Percentiles rank a stretch among this genome's conserved stretches.
Conservation (phyloP, 2,888 invertebrate genomes). For the Hydroisotoma schaefferi region DNA sequence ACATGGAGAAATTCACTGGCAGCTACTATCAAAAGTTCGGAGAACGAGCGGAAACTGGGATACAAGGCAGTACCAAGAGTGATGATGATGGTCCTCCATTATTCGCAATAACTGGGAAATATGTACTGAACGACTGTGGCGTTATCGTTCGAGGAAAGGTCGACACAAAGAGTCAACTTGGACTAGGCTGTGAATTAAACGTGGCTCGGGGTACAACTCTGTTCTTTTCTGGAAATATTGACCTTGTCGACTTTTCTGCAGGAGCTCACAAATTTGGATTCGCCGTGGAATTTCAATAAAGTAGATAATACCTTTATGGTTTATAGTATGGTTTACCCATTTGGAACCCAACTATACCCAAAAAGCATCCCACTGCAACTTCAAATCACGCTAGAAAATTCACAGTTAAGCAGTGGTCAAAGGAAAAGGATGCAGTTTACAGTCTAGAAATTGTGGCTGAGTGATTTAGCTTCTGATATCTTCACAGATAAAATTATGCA, state of each 20-base stretch:
- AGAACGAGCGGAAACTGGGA: conserved; percentile 12
- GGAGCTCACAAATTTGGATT: conserved; percentile 29
- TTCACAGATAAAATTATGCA: too few species aligned
- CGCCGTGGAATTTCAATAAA: conserved; percentile 21
- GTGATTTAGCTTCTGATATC: too few species aligned
- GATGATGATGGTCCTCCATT: conserved; percentile 17
- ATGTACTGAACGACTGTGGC: conserved; percentile 12
- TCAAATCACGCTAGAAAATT: neutral
- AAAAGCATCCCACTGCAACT: too few species aligned
- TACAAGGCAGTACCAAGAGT: neutral
- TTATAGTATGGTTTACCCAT: too few species aligned
- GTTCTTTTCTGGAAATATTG: conserved; percentile 8
- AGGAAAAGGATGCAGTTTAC: too few species aligned
- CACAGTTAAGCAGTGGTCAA: too few species aligned
- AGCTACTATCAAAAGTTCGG: conserved; percentile 19
- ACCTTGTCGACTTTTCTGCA: conserved; percentile 18
- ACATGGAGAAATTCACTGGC: conserved; percentile 4
- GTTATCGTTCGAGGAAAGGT: conserved; percentile 22
- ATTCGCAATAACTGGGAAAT: conserved; percentile 13
- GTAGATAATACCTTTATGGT: too few species aligned
- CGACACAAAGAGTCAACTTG: conserved; percentile 19
- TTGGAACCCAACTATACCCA: too few species aligned
- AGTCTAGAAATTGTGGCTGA: too few species aligned
- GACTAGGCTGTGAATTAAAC: conserved; percentile 18
- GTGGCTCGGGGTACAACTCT: conserved; percentile 11